Evolutionary conservation across 2,888 invertebrate genomes (phyloP).

Genomic region (Drosophila infuscata): DNA sequence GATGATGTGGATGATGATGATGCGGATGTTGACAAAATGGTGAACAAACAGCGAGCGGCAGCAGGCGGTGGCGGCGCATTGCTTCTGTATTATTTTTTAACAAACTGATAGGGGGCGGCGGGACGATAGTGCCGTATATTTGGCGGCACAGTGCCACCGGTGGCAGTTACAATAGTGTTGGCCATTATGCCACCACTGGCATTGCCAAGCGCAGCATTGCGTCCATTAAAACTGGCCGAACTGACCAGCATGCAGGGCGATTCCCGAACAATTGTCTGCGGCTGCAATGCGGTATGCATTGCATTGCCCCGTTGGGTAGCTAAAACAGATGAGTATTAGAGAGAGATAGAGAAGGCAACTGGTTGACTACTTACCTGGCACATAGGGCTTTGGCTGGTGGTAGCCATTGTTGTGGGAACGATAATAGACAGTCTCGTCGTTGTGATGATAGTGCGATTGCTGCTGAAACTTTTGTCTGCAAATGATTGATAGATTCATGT

Average conservation of each 20-base stretch:
- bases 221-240: constrained; percentile 81
- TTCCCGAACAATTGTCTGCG: constrained; percentile 81
- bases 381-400: constrained; percentile 83
- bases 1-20: constrained; percentile 32
- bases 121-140: constrained; percentile 80
- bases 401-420: constrained; percentile 82
- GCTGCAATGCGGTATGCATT: constrained; percentile 81
- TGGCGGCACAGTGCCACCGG: constrained; percentile 73
- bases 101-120: constrained; percentile 82
- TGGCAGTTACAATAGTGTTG: constrained; percentile 72
- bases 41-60: constrained; percentile 76
- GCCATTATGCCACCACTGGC: constrained; percentile 71
- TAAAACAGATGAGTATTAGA: constrained; percentile 27
- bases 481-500: neutral
- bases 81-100: constrained; percentile 82
- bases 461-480: constrained; percentile 82
- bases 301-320: constrained; percentile 81
- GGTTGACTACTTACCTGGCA: constrained; percentile 76
- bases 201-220: constrained; percentile 77
- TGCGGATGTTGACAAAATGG: constrained; percentile 51
- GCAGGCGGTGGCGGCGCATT: constrained; percentile 52
- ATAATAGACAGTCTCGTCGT: constrained; percentile 83
- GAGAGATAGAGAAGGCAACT: neutral
- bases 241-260: constrained; percentile 82
- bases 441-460: constrained; percentile 83